Evolutionary conservation across 1,140 invertebrate genomes (phyloP), one percentile per base, ranked within the genome.

Genomic region (Spodoptera frugiperda): DNA sequence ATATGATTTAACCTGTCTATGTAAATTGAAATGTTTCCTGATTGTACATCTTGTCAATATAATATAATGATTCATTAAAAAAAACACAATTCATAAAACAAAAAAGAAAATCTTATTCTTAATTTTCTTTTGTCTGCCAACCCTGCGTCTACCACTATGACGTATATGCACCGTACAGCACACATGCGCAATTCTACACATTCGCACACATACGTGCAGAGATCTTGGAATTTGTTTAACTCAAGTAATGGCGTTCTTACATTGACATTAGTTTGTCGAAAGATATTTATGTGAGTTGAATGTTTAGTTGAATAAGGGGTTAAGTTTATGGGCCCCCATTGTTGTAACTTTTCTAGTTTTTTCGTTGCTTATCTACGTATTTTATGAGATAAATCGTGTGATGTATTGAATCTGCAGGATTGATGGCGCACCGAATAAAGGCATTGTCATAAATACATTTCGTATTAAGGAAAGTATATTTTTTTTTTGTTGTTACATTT

Each of bases 191-290:
- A 25, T 14, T 19, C 57, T 55, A 65, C 63, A 89, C 87, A 88
- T 82, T 78, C 74, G 77, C 80, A 83, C 77, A 75, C 76, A 79
- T 73, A 82, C 79, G 82, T 82, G 83, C 84, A 84, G 79, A 87
- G 83, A 84, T 90, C 86, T 92, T 78, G 84, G 90, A 93, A 92
- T 93, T 93, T 93, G 91, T 92, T 92, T 92, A 91, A 85, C 82
- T 74, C 78, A 75, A 86, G 79, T 83, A 87, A 91, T 92, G 88
- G 92, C 89, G 88, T 91, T 93, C 88, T 91, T 91, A 93, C 87
- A 92, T 92, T 93, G 91, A 92, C 92, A 93, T 93, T 93, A 93
- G 91, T 93, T 93, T 91, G 89, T 91, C 89, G 87, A 90, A 92
- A 89, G 88, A 90, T 89, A 93, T 93, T 92, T 93, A 93, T 93